Base-by-base conservation (phyloP, 2,113 vertebrate genomes). In the Mellivora capensis region DNA sequence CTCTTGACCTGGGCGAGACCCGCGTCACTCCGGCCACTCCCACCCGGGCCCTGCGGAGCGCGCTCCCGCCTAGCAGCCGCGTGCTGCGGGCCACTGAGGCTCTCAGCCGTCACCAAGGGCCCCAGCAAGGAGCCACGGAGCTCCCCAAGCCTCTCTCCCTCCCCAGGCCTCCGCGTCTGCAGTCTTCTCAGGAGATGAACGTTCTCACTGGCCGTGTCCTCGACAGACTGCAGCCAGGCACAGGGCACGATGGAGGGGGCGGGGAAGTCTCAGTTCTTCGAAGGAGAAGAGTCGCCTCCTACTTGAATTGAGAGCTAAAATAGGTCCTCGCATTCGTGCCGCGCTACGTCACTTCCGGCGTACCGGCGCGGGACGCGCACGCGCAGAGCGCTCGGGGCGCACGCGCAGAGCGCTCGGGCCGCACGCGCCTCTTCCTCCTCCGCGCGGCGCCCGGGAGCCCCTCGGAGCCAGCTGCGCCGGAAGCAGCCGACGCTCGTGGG, bases 81-180 rank as follows among this genome's bases (percentile, higher is more conserved):
- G 0, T 0, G 31, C 4, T 14, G 0, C 2, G 4, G 13, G 4
- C 64, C 18, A 7, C 18, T 5, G 3, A 6, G 1, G 3, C 44
- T 37, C 59, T 31, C 31, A 1, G 29, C 8, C 74, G 59, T 72
- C 25, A 4, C 12, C 11, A 9, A 0, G 17, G 9, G n/a, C 27
- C 37, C 12, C 0, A 0, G 1, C 0, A 4, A 31, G 59, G 34
- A 13, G 1, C 9, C 64, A 20, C 57, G 6, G 0, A 2, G 18
- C 0, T 3, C 29, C 1, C 13, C 12, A 0, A 4, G 34, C n/a
- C 29, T 34, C 20, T 7, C 3, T 17, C 62, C 25, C 37, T 14
- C 34, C 27, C 21, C 11, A 42, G 39, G 20, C 31, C 8, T 7
- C 86, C 25, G 0, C 1, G 23, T 21, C 39, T 8, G 34, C 1